Evolutionary conservation across 2,888 invertebrate species (phyloP).

Genomic region (Cephus rjabovi): DNA sequence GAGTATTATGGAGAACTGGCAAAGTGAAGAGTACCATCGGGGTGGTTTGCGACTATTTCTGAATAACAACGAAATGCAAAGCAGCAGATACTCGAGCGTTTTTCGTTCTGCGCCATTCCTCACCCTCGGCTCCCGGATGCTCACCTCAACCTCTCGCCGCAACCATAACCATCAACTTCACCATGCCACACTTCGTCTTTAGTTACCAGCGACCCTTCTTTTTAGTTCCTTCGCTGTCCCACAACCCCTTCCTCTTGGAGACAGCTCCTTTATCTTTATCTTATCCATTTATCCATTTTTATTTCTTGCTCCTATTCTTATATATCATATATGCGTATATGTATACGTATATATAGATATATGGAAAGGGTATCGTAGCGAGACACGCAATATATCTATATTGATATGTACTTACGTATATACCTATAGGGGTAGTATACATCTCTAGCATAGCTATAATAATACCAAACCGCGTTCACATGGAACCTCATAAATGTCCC

Average conservation of each 20-base stretch:
- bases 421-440: neutral
- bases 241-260: neutral
- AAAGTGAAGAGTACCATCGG: conserved; percentile 13
- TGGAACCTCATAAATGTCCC: conserved; percentile 23
- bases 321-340: neutral
- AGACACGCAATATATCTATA: neutral
- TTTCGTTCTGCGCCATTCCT: conserved; percentile 19
- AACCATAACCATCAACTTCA: neutral
- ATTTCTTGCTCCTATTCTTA: neutral
- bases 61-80: conserved; percentile 59
- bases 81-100: conserved; percentile 37
- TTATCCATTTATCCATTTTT: neutral
- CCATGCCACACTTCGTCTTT: neutral
- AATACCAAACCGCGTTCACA: neutral
- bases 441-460: neutral
- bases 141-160: neutral
- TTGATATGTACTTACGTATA: neutral
- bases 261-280: neutral
- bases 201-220: neutral
- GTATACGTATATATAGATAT: too few relatives aligned
- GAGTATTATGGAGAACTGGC: neutral
- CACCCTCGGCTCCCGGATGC: neutral
- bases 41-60: conserved; percentile 52
- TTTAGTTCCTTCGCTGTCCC: neutral
- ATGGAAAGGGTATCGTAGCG: neutral